Conservation (phyloP, 2,797 vertebrate genomes). For the Xiphorhynchus erythropygius region DNA sequence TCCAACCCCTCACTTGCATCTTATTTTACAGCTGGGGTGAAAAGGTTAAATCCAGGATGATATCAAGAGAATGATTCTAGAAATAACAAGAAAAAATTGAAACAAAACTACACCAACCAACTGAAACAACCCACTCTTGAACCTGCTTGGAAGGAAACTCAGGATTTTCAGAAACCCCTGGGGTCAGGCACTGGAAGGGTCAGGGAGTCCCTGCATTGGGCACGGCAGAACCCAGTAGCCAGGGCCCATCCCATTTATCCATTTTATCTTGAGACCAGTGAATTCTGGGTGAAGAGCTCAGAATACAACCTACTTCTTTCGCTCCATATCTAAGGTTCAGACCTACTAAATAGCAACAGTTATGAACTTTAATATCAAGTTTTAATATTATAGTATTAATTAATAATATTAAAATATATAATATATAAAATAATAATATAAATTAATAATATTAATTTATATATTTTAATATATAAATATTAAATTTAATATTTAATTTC, state of each 20-base stretch:
- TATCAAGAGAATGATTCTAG: not conserved
- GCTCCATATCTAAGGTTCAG: not conserved
- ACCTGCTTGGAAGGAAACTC: not conserved
- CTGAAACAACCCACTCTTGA: not conserved
- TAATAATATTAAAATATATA: too few relatives aligned
- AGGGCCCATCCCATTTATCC: not conserved
- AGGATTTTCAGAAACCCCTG: not conserved
- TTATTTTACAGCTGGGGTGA: not conserved
- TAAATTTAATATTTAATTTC: constrained; percentile 43
- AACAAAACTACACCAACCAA: not conserved
- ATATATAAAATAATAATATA: too few relatives aligned
- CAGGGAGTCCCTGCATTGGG: not conserved
- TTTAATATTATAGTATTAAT: too few relatives aligned
- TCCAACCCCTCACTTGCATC: not conserved
- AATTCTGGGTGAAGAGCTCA: not conserved
- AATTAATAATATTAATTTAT: too few relatives aligned
- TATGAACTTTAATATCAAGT: not conserved
- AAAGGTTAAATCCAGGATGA: not conserved
- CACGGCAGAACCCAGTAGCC: not conserved
- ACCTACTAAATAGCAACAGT: not conserved
- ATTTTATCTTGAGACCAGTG: not conserved
- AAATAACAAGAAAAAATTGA: not conserved
- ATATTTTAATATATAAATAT: too few relatives aligned
- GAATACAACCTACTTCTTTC: not conserved
- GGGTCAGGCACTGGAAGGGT: not conserved